phyloP scores from a whole-genome alignment of 1,140 invertebrate genomes.

The Triops cancriformis region DNA sequence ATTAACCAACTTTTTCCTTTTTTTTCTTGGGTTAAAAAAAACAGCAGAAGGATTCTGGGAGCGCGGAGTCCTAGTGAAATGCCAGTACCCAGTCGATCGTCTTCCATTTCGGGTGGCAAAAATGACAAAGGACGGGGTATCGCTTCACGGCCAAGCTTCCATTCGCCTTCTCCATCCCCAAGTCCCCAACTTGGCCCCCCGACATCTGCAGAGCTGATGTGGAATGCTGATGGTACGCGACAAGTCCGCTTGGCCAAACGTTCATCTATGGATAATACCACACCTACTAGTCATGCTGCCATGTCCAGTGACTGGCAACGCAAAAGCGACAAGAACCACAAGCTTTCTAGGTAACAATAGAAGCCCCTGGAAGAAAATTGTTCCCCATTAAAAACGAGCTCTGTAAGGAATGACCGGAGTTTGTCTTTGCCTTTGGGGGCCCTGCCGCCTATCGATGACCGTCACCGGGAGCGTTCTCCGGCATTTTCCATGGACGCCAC shows the following conservation, averaged over 20 bases:
- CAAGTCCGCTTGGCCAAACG: slow-evolving; percentile 52
- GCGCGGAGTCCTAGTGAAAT: slow-evolving; percentile 12
- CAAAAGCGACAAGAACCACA: slow-evolving; percentile 36
- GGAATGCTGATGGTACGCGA: slow-evolving; percentile 22
- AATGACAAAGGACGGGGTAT: slow-evolving; percentile 43
- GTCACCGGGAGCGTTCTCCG: background rate
- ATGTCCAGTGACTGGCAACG: slow-evolving; percentile 27
- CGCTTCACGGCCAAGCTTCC: slow-evolving; percentile 38
- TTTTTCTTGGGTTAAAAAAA: background rate
- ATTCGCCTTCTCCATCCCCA: slow-evolving; percentile 35
- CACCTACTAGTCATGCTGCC: slow-evolving; percentile 56
- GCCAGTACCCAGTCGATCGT: background rate
- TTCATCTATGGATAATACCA: slow-evolving; percentile 74
- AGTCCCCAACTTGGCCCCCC: slow-evolving; percentile 39
- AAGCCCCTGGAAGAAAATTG: too few relatives aligned
- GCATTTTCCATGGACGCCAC: background rate
- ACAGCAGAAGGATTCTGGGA: background rate
- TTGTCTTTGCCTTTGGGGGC: slow-evolving; percentile 54
- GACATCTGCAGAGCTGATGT: slow-evolving; percentile 12
- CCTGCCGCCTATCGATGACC: slow-evolving; percentile 24
- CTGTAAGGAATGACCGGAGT: slow-evolving; percentile 48
- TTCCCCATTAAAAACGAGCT: too few relatives aligned
- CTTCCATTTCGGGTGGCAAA: slow-evolving; percentile 28
- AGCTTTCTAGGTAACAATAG: slow-evolving; percentile 45
- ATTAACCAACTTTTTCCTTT: background rate